A percentile compares a stretch with the other conserved stretches of the same genome.
phyloP scores from a whole-genome alignment of 1,140 invertebrate genomes.

The Lasioglossum baleicum region DNA sequence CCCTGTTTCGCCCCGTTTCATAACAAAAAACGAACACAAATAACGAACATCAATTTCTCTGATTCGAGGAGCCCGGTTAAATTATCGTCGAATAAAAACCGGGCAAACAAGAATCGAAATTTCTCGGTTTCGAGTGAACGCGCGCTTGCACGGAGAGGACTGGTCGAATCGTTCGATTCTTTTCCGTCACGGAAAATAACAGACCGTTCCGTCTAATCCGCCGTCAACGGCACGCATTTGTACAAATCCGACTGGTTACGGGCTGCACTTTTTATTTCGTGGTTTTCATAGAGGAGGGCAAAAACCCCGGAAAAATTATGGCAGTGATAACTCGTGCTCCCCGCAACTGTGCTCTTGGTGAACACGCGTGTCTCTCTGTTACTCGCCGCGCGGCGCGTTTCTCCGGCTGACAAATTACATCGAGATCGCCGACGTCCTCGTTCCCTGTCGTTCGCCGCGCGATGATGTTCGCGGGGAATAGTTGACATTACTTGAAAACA shows the following conservation, averaged over 20 bases:
- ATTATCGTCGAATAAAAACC: too few species aligned
- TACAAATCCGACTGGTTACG: slow-evolving; percentile 9
- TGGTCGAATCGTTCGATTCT: background rate
- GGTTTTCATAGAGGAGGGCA: background rate
- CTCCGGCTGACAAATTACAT: slow-evolving; percentile 8
- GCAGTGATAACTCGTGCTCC: background rate
- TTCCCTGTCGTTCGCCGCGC: slow-evolving; percentile 2
- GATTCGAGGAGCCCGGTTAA: too few species aligned
- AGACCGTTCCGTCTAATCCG: slow-evolving; percentile 1
- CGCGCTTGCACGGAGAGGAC: too few species aligned
- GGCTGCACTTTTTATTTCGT: background rate
- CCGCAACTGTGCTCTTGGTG: too few species aligned
- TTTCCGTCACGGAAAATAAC: background rate
- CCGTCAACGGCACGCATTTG: background rate
- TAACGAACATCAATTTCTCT: background rate
- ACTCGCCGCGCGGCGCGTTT: background rate
- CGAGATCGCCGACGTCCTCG: slow-evolving; percentile 7
- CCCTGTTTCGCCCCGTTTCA: background rate
- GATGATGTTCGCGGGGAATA: background rate
- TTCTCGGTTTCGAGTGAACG: background rate
- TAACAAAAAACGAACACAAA: background rate
- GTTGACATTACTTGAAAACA: slow-evolving; percentile 6
- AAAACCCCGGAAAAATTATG: background rate
- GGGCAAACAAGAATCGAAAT: too few species aligned
- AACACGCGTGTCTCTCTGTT: background rate